Evolutionary conservation across 2,113 vertebrate genomes (phyloP).

Genomic region (Myotis davidii): DNA sequence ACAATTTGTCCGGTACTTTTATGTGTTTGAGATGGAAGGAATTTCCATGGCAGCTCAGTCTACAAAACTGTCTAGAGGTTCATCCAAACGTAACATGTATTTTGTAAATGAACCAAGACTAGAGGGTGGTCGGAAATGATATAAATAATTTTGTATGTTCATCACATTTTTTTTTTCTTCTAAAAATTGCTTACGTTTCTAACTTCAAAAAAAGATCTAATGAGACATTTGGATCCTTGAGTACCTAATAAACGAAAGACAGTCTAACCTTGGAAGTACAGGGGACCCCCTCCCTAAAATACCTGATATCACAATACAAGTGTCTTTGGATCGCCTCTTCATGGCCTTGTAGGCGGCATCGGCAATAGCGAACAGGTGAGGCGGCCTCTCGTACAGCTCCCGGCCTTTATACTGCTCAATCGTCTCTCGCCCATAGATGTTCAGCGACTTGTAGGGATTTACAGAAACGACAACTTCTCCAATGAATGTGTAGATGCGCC

Average conservation of each 20-base stretch:
- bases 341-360: conserved; percentile 99
- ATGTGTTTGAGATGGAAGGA: not conserved
- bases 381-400: conserved; percentile 96
- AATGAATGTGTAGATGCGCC: conserved; percentile 96
- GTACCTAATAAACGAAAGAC: not conserved
- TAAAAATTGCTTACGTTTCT: conserved; percentile 12
- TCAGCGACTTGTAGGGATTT: conserved; percentile 96
- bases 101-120: not conserved
- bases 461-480: conserved; percentile 98
- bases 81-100: not conserved
- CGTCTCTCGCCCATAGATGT: conserved; percentile 94
- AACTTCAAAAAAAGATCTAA: not conserved
- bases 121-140: not conserved
- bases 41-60: not conserved
- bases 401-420: conserved; percentile 96
- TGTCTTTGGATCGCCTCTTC: conserved; percentile 98
- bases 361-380: conserved; percentile 97
- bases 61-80: not conserved
- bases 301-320: conserved; percentile 99
- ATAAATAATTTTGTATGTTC: not conserved
- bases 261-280: not conserved
- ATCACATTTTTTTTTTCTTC: not conserved
- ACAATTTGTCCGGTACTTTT: not conserved
- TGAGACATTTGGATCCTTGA: not conserved
- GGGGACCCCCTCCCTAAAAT: not conserved